Base-by-base conservation (phyloP, 2,888 invertebrate genomes). In the Cheilosia pagana region DNA sequence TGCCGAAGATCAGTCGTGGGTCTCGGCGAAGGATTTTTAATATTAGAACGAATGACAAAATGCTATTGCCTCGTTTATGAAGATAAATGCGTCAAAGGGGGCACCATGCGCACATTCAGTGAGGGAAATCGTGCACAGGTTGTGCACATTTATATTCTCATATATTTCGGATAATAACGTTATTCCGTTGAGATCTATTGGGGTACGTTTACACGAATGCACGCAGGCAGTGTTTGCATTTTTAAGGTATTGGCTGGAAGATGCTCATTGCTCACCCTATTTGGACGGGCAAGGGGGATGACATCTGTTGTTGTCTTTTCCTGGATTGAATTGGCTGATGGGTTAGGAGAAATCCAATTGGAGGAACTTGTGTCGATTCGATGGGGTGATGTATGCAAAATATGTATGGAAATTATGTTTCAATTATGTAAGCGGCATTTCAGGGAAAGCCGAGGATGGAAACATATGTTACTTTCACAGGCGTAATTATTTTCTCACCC, bases 361-460 rank as follows among this genome's bases (percentile, higher is more conserved):
- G 68, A 52, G n/a, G 19, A 62, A 74, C 57, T 79, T 75, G 19
- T 70, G 59, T n/a, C 55, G 35, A 81, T 85, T 85, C 75, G 81
- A 67, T 75, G 81, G 75, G 85, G 85, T 81, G 60, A 55, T 81
- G 68, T 71, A 85, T 85, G 85, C 81, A 85, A 85, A 85, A 81
- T 65, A 63, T 68, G 63, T 71, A 81, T 81, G 60, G 62, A 75
- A 85, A 81, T 85, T 55, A 85, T 71, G 60, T 85, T 85, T 76
- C 81, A 85, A 85, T 81, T 81, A 85, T 81, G 39, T 57, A 70
- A 39, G 71, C 52, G 41, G 39, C 35, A 53, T 59, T 68, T 50
- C 43, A 43, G 31, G 25, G 25, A 43, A 25, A 31, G 35, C 19
- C 16, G 59, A 8, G n/a, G 25, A 45, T 16, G 35, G 14, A 12